A percentile compares a stretch with the other conserved stretches of the same genome.
These are phyloP conservation scores for Henicopernis longicauda DNA, from an alignment of 2,113 vertebrate genomes.

Conservation along the genomic window DNA sequence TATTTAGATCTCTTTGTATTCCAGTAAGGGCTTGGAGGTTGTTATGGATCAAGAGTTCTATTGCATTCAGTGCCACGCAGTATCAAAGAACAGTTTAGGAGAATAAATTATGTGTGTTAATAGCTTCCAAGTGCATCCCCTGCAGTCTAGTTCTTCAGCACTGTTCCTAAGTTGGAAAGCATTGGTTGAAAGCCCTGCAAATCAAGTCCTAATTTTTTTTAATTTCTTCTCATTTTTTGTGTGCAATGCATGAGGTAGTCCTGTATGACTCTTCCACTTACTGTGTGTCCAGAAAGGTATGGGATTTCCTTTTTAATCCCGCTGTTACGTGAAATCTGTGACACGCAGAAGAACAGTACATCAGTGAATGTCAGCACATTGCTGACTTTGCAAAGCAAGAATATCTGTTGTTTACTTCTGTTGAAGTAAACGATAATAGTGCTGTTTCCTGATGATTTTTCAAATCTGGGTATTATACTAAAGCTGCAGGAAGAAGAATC, in stretches of 20 bases:
- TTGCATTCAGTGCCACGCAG: not conserved
- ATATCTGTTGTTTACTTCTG: not conserved
- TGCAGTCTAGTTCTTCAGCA: not conserved
- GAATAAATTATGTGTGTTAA: not conserved
- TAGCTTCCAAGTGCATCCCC: not conserved
- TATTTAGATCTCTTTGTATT: not conserved
- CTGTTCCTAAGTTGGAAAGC: not conserved
- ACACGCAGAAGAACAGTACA: not conserved
- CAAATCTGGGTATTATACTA: not conserved
- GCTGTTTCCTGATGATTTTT: not conserved
- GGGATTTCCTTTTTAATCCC: not conserved
- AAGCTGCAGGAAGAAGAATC: not conserved
- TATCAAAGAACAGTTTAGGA: not conserved
- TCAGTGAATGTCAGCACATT: not conserved
- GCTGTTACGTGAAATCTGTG: not conserved
- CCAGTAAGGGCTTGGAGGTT: not conserved
- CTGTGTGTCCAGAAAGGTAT: not conserved
- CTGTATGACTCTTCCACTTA: not conserved
- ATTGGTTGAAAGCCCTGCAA: not conserved
- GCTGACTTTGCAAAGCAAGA: not conserved
- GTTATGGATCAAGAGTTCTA: rapidly evolving
- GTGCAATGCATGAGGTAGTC: not conserved
- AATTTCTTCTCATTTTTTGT: not conserved
- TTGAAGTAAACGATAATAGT: not conserved
- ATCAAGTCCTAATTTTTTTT: not conserved